Base-by-base conservation (phyloP, 2,888 invertebrate genomes). In the Euclidia mi region DNA sequence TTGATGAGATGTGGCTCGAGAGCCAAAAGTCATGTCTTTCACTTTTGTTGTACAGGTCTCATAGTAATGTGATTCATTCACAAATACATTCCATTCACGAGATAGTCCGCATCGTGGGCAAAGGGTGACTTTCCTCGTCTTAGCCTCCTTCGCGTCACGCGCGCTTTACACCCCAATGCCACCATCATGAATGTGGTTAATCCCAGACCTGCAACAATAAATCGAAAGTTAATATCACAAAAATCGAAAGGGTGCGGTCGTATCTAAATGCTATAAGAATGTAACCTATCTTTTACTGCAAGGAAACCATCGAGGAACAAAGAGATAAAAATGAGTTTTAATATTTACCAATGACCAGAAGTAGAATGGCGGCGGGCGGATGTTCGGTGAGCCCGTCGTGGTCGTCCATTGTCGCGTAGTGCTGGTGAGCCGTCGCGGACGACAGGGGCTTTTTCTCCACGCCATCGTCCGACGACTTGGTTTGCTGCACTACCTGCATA, bases 41-140 rank as follows among this genome's bases (percentile, higher is more conserved):
- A 10, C 11, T 7, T 43, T 20, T 12, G 31, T 14, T 11, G 11
- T 12, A 12, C 32, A 11, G 11, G 34, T 11, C 1, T 14, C 14
- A 11, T 32, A n/a, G 7, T 4, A 1, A 4, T 3, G 20, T 9
- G 0, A 4, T 4, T 12, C 1, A 4, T 18, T 96, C 49, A 98
- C 85, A 99, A 96, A 94, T 99, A 99, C 99, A 99, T 99, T 82
- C 99, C 99, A 93, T 99, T 99, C 76, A 99, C 99, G 79, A 99
- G 95, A 92, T 99, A 99, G 95, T 99, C 99, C 0, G 99, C 98
- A 92, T 99, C 99, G 88, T 98, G 98, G 28, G 98, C 97, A 83
- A 97, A 97, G 12, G 97, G 96, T 44, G 97, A 96, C 88, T 98
- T 97, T 56, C 97, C 97, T 42, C 97, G 97, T 74, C 97, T 96